Percentiles rank a stretch among this genome's conserved stretches.
Evolutionary conservation across 2,113 vertebrate genomes (phyloP).

Genomic region (Eudyptes chrysolophus): DNA sequence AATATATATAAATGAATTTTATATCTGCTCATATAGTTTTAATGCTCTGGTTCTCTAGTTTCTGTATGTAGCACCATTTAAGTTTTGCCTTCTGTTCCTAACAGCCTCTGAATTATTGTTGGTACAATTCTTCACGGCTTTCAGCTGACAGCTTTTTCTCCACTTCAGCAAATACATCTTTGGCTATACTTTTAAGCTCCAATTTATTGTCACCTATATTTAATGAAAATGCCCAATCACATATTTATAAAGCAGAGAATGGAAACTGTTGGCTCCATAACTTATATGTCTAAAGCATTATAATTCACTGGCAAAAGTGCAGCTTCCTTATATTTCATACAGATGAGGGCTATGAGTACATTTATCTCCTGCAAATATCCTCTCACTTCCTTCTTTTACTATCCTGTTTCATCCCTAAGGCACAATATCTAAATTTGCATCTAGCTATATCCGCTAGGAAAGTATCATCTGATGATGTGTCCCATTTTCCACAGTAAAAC

Average conservation of each 20-base stretch:
- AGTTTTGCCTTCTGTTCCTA: not conserved
- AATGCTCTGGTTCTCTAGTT: not conserved
- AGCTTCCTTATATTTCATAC: not conserved
- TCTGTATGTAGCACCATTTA: not conserved
- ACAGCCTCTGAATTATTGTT: not conserved
- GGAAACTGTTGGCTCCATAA: not conserved
- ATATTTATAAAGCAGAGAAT: not conserved
- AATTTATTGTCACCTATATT: fast-evolving
- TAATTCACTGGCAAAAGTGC: not conserved
- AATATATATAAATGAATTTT: not conserved
- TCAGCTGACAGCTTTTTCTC: not conserved
- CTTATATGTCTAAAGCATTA: not conserved
- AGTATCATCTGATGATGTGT: not conserved
- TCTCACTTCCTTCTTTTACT: not conserved
- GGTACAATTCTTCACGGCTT: not conserved
- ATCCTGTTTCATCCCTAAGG: not conserved
- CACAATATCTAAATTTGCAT: not conserved
- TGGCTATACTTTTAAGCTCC: not conserved
- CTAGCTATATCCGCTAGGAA: not conserved
- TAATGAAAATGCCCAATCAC: not conserved
- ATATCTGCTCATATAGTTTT: not conserved
- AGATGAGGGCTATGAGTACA: not conserved
- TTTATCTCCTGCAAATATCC: not conserved
- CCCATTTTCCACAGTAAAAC: not conserved
- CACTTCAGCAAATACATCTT: not conserved